Conservation (phyloP, 2,113 vertebrate genomes). For the Corynorhinus townsendii region DNA sequence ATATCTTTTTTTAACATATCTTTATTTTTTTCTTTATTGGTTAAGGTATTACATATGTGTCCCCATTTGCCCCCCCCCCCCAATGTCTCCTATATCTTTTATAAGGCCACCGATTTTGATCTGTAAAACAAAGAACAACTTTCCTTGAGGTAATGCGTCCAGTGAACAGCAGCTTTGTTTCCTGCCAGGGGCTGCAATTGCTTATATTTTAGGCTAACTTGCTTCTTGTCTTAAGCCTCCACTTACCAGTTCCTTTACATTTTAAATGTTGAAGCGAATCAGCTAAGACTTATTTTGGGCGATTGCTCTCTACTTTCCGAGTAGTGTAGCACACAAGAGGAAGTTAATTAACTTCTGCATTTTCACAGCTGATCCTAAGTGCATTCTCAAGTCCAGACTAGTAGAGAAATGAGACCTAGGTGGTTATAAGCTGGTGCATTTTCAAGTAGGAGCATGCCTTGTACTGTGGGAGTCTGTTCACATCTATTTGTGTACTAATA, state of each 20-base stretch:
- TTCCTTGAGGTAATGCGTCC: accelerated
- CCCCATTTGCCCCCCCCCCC: too few species aligned
- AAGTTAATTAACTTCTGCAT: constrained; percentile 75
- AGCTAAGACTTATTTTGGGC: constrained; percentile 32
- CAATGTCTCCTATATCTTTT: background rate
- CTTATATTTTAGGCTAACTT: background rate
- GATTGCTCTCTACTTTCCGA: constrained; percentile 33
- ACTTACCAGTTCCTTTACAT: background rate
- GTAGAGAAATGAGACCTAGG: constrained; percentile 30
- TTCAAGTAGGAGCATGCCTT: constrained; percentile 61
- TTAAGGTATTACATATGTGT: too few species aligned
- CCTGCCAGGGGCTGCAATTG: background rate
- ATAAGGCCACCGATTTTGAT: constrained; percentile 42
- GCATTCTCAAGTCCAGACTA: constrained; percentile 54
- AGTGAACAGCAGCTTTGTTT: background rate
- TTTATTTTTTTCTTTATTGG: too few species aligned
- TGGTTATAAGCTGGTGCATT: constrained; percentile 36
- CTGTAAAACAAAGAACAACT: background rate
- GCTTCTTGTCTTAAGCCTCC: constrained; percentile 39
- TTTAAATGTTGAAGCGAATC: constrained; percentile 39
- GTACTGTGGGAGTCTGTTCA: background rate
- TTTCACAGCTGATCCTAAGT: constrained; percentile 66
- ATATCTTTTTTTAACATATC: background rate
- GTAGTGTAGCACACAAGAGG: constrained; percentile 46
- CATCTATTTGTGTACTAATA: constrained; percentile 16